Percentiles rank a stretch among this genome's conserved stretches.
phyloP scores from a whole-genome alignment of 2,113 vertebrate genomes.

The Mungos mungo region DNA sequence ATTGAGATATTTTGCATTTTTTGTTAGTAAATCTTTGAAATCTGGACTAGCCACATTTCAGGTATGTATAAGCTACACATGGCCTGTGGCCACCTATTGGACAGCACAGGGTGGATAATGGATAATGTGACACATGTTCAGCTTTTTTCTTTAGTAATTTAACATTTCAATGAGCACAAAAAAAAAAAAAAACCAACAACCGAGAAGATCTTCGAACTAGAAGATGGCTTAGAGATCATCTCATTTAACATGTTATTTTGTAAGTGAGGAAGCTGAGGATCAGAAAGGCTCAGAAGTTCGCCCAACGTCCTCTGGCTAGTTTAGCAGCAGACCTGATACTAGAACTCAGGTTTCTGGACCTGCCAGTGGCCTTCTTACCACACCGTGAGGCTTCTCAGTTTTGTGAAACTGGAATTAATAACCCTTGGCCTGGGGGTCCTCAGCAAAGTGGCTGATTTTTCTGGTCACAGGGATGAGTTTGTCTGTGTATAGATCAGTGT shows the following conservation, averaged over 20 bases:
- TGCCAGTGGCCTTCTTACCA: background rate
- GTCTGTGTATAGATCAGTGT: background rate
- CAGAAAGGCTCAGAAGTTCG: background rate
- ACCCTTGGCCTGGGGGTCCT: background rate
- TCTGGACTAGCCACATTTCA: background rate
- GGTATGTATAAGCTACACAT: accelerated
- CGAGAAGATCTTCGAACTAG: background rate
- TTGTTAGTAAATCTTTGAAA: background rate
- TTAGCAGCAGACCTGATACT: background rate
- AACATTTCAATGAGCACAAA: background rate
- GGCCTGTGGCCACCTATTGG: accelerated
- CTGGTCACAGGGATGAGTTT: background rate
- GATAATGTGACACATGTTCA: background rate
- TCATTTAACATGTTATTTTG: background rate
- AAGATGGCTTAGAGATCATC: background rate
- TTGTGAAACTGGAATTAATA: too few relatives aligned
- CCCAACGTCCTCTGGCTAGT: background rate
- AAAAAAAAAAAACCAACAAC: too few relatives aligned
- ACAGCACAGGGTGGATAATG: accelerated
- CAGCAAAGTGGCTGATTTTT: background rate
- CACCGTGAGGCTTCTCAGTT: background rate
- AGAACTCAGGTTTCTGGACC: background rate
- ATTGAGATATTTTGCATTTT: background rate
- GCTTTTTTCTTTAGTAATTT: background rate
- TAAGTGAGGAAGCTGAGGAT: background rate